phyloP scores from a whole-genome alignment of 1,140 invertebrate species.

The Eurosta solidaginis region DNA sequence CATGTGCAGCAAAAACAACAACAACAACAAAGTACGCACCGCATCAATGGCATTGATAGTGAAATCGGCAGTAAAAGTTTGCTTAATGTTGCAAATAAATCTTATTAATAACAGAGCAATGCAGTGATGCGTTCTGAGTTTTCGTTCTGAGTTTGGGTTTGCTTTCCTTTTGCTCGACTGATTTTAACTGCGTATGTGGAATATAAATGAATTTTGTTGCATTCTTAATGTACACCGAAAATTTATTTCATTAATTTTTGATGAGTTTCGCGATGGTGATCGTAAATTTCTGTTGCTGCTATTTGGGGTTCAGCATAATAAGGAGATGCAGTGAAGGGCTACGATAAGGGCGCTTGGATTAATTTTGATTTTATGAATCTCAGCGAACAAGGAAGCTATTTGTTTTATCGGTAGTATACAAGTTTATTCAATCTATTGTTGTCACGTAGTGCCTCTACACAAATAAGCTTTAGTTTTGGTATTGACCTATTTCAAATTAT shows the following conservation, averaged over 20 bases:
- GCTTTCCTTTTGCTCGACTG: neutral
- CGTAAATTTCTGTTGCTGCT: neutral
- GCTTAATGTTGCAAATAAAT: slow-evolving; percentile 33
- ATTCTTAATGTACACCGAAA: slow-evolving; percentile 43
- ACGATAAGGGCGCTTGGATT: too few species aligned
- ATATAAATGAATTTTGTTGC: slow-evolving; percentile 43
- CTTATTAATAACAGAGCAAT: slow-evolving; percentile 30
- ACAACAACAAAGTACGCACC: too few species aligned
- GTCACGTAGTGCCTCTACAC: too few species aligned
- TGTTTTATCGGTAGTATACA: too few species aligned
- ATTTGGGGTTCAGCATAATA: neutral
- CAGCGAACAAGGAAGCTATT: too few species aligned
- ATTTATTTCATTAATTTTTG: slow-evolving; percentile 45
- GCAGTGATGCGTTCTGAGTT: neutral
- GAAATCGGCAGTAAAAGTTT: slow-evolving; percentile 19
- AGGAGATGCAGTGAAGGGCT: too few species aligned
- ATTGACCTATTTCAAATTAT: too few species aligned
- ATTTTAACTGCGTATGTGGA: slow-evolving; percentile 37
- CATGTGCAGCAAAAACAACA: neutral
- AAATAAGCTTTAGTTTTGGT: too few species aligned
- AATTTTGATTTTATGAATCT: too few species aligned
- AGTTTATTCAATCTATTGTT: too few species aligned
- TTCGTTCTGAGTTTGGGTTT: neutral
- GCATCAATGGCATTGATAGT: neutral
- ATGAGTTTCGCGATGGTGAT: slow-evolving; percentile 39